Evolutionary conservation across 1,140 invertebrate genomes (phyloP).

Genomic region (Triops cancriformis): DNA sequence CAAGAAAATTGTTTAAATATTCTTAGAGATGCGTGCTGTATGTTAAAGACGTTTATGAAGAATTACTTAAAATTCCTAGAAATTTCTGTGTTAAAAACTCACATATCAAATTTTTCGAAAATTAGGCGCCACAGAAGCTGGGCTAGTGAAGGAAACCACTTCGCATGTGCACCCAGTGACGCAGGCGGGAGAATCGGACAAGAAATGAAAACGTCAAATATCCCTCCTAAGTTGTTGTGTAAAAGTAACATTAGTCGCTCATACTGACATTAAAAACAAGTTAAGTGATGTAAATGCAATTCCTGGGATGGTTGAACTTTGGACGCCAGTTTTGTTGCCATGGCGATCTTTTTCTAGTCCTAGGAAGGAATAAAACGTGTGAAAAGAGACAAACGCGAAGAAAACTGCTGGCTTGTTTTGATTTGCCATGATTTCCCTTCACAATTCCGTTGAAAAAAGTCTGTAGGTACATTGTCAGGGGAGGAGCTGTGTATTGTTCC

Average conservation of each 20-base stretch:
- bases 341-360: neutral
- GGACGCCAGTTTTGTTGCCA: neutral
- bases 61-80: no score
- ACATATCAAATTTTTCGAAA: no score
- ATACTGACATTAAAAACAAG: neutral
- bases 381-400: neutral
- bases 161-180: neutral
- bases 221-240: neutral
- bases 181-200: neutral
- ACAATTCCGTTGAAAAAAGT: neutral
- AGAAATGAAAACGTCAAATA: neutral
- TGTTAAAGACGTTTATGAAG: no score
- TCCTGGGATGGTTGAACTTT: neutral
- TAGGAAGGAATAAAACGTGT: neutral
- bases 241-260: neutral
- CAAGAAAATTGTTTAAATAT: no score
- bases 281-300: neutral
- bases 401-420: neutral
- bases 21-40: no score
- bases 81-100: neutral
- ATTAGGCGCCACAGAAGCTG: slow-evolving; percentile 6
- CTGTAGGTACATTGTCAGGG: neutral
- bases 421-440: neutral
- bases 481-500: slow-evolving; percentile 9
- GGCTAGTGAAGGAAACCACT: neutral